phyloP scores from a whole-genome alignment of 2,113 vertebrate genomes.

The Apaloderma vittatum region DNA sequence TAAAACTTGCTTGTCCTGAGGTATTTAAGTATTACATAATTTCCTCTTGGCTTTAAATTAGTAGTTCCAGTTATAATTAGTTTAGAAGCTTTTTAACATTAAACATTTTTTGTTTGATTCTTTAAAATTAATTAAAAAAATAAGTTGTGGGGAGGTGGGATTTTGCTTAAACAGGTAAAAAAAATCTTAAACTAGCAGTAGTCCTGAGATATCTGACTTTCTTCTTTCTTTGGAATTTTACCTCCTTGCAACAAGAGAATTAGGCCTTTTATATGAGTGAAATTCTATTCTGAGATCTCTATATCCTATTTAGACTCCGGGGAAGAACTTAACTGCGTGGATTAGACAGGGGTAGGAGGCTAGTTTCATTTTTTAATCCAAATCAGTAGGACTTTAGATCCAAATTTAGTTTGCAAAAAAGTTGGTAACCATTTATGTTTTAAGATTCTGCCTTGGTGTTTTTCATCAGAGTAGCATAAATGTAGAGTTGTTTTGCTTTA shows the following conservation, averaged over 20 bases:
- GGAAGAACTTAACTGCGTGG: neutral
- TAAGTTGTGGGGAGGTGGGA: neutral
- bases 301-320: neutral
- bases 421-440: neutral
- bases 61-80: neutral
- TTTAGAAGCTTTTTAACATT: neutral
- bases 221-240: neutral
- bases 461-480: conserved; percentile 3
- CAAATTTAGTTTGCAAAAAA: neutral
- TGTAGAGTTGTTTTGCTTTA: neutral
- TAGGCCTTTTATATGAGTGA: neutral
- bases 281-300: neutral
- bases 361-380: neutral
- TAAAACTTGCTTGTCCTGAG: neutral
- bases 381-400: neutral
- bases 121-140: neutral
- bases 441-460: neutral
- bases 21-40: neutral
- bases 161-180: neutral
- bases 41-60: neutral
- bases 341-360: neutral
- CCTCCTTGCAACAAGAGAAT: neutral
- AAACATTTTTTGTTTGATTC: neutral
- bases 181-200: neutral
- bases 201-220: neutral